These are phyloP conservation scores for Halcyon badia DNA, from an alignment of 2,797 vertebrate genomes.

Conservation along the genomic window DNA sequence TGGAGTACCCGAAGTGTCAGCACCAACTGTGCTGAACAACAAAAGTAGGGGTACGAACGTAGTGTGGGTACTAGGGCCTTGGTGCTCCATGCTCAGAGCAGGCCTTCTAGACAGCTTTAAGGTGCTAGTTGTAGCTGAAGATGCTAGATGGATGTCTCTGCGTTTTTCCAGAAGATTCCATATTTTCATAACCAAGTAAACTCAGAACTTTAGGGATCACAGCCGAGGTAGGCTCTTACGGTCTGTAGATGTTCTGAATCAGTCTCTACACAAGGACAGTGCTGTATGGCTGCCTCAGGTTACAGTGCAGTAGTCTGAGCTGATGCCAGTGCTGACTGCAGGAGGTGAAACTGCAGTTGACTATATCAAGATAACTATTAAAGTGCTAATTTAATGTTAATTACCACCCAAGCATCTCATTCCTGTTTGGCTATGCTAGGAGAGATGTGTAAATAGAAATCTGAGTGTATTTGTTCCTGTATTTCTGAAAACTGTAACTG, in stretches of 20 bases:
- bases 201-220: not conserved
- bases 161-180: not conserved
- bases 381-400: not conserved
- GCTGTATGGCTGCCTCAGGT: not conserved
- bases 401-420: not conserved
- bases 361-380: not conserved
- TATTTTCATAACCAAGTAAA: not conserved
- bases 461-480: not conserved
- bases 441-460: not conserved
- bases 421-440: not conserved
- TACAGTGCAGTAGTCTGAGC: not conserved
- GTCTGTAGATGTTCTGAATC: not conserved
- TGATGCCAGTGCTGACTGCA: not conserved
- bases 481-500: not conserved
- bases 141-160: not conserved
- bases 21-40: not conserved
- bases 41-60: not conserved
- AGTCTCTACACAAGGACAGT: rapidly evolving
- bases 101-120: not conserved
- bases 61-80: not conserved
- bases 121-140: not conserved
- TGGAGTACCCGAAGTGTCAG: not conserved
- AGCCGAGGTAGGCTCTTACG: not conserved
- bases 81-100: not conserved
- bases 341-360: not conserved